phyloP scores from a whole-genome alignment of 1,140 invertebrate species.

The Trichogramma pretiosum region DNA sequence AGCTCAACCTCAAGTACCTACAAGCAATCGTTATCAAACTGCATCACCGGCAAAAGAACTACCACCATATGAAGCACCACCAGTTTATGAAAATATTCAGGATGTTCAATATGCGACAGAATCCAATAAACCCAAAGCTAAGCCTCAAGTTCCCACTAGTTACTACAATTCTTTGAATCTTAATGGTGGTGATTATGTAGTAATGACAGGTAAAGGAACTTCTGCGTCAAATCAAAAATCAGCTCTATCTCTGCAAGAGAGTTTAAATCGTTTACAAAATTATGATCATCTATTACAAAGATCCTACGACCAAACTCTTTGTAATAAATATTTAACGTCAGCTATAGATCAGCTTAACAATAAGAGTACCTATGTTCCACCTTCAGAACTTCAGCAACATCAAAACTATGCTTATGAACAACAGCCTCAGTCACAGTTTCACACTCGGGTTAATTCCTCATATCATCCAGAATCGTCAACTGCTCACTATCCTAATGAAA shows the following conservation, averaged over 20 bases:
- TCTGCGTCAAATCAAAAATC: conserved; percentile 21
- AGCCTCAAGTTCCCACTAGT: conserved; percentile 43
- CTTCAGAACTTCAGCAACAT: conserved; percentile 37
- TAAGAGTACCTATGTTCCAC: conserved; percentile 37
- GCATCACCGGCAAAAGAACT: conserved; percentile 41
- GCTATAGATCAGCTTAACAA: conserved; percentile 32
- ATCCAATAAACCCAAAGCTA: conserved; percentile 41
- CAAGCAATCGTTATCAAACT: conserved; percentile 46
- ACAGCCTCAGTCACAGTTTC: conserved; percentile 24
- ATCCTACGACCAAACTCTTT: conserved; percentile 15
- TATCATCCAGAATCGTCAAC: conserved; percentile 33
- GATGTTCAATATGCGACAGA: conserved; percentile 44
- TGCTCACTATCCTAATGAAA: conserved; percentile 23
- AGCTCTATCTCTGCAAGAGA: conserved; percentile 27
- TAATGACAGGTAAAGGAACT: conserved; percentile 40
- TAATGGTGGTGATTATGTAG: conserved; percentile 42
- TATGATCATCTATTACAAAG: conserved; percentile 28
- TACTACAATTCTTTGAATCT: conserved; percentile 40
- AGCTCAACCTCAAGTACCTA: conserved; percentile 62
- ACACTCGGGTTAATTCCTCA: conserved; percentile 27
- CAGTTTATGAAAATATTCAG: conserved; percentile 67
- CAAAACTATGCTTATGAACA: conserved; percentile 29
- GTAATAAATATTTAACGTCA: conserved; percentile 29
- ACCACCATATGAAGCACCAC: conserved; percentile 50
- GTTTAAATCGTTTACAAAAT: conserved; percentile 28